Percentiles rank a stretch among this genome's conserved stretches.
These are phyloP conservation scores for Mayetiola destructor DNA, from an alignment of 2,888 invertebrate genomes.

Conservation along the genomic window DNA sequence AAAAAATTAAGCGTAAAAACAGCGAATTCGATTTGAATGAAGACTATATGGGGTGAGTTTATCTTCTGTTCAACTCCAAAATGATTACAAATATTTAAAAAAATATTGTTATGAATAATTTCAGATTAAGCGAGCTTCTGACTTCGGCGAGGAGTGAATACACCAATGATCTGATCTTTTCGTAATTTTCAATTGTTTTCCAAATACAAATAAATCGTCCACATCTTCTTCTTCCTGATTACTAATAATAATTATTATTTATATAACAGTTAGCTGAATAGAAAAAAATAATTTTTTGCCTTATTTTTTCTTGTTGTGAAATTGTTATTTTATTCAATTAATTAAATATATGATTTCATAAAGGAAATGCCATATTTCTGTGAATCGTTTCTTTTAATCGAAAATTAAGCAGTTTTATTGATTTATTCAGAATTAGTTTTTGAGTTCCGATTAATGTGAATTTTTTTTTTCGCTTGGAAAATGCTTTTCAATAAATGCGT, in stretches of 20 bases:
- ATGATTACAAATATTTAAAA: not conserved
- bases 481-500: too few relatives aligned
- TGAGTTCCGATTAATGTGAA: not conserved
- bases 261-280: too few relatives aligned
- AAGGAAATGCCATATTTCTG: too few relatives aligned
- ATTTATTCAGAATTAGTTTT: not conserved
- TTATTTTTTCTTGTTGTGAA: constrained; percentile 2
- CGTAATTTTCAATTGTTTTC: too few relatives aligned
- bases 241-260: too few relatives aligned
- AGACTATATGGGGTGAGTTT: not conserved
- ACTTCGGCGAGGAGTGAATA: not conserved
- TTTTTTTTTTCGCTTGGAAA: not conserved
- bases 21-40: not conserved
- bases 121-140: constrained; percentile 1
- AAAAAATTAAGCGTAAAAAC: constrained; percentile 1
- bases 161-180: not conserved
- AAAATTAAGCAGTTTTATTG: not conserved
- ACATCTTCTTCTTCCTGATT: too few relatives aligned
- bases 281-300: not conserved
- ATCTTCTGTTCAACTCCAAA: not conserved
- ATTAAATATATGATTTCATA: too few relatives aligned
- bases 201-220: too few relatives aligned
- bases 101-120: not conserved
- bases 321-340: constrained; percentile 10
- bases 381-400: not conserved